phyloP scores from a whole-genome alignment of 1,140 invertebrate species.

The Neodiprion pinetum region DNA sequence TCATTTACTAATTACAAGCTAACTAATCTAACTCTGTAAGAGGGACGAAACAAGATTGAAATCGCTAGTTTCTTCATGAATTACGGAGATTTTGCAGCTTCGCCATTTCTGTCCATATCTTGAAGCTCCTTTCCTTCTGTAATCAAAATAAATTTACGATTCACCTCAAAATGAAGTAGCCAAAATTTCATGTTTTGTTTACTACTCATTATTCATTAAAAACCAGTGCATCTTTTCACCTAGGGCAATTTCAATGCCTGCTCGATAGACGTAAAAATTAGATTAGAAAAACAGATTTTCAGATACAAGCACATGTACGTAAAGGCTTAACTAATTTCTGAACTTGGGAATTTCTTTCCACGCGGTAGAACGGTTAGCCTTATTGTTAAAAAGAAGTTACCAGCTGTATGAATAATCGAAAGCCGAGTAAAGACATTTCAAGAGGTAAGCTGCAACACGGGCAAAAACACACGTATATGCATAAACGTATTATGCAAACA shows the following conservation, averaged over 20 bases:
- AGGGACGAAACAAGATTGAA: background rate
- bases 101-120: conserved; percentile 21
- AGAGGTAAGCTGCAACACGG: too few relatives aligned
- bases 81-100: conserved; percentile 13
- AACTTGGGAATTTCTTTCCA: too few relatives aligned
- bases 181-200: conserved; percentile 7
- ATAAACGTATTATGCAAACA: too few relatives aligned
- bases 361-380: too few relatives aligned
- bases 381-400: too few relatives aligned
- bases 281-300: background rate
- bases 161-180: background rate
- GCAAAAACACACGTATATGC: too few relatives aligned
- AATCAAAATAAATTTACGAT: conserved; percentile 11
- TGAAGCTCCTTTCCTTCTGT: conserved; percentile 23
- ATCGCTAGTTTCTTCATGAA: background rate
- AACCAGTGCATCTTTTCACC: background rate
- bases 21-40: background rate
- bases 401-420: too few relatives aligned
- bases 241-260: too few relatives aligned
- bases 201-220: conserved; percentile 2
- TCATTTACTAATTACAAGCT: background rate
- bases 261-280: too few relatives aligned
- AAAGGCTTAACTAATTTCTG: background rate
- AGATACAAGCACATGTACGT: background rate
- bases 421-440: too few relatives aligned